A percentile compares a stretch with the other conserved stretches of the same genome.
Conservation (phyloP, 2,888 invertebrate genomes). For the Platycheirus albimanus region DNA sequence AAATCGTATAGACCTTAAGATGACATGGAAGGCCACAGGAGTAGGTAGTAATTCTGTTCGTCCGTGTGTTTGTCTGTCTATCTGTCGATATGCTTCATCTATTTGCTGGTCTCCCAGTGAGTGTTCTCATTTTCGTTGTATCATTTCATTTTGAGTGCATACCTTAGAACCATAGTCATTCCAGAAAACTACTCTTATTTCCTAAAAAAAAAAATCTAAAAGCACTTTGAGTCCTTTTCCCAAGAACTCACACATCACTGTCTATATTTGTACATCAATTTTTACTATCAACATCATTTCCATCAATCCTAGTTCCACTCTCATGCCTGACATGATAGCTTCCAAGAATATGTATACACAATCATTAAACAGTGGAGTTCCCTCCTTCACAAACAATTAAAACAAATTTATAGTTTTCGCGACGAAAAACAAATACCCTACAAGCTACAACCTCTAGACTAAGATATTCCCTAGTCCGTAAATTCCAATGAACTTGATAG, state of each 20-base stretch:
- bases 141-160: too few relatives aligned
- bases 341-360: conserved; percentile 3
- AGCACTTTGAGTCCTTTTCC: too few relatives aligned
- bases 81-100: too few relatives aligned
- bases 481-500: conserved; percentile 36
- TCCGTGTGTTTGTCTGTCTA: too few relatives aligned
- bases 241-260: not conserved
- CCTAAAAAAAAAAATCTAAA: too few relatives aligned
- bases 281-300: not conserved
- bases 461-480: conserved; percentile 3
- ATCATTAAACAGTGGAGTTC: not conserved
- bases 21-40: too few relatives aligned
- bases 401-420: conserved; percentile 38
- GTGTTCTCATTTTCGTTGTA: too few relatives aligned
- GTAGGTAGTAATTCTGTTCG: too few relatives aligned
- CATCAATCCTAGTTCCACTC: not conserved
- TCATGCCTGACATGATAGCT: not conserved
- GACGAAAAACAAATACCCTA: conserved; percentile 10
- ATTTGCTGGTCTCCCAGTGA: too few relatives aligned
- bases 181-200: too few relatives aligned
- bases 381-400: conserved; percentile 42
- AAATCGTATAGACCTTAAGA: too few relatives aligned
- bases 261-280: not conserved
- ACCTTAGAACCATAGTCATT: too few relatives aligned
- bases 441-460: not conserved